Evolutionary conservation across 2,113 vertebrate species (phyloP), one percentile per base, ranked within the genome.

Genomic region (Periophthalmus modestus): DNA sequence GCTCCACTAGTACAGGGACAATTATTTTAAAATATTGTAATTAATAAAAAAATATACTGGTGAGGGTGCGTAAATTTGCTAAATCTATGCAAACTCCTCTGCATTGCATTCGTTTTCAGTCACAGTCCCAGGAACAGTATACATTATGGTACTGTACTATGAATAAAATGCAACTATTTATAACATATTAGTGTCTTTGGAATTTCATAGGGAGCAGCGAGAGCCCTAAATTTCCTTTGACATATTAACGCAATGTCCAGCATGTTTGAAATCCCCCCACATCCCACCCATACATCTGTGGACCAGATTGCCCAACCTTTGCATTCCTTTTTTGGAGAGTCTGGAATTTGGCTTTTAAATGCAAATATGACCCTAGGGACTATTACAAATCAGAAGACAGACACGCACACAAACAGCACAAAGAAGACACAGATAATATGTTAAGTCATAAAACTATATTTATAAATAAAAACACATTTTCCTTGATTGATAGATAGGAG

Each of bases 381-480:
- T n/a, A 15, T 33, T 39, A 19, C 65, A 54, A 72, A 36, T 52
- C 43, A 19, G 10, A 34, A 47, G 62, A 66, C 23, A 28, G 14
- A 59, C 21, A 59, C 3, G 2, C 50, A 52, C 16, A 5, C 50
- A 52, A 4, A 52, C 50, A 18, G 16, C 50, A 75, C 69, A 79
- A 75, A 76, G 75, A 57, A 75, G 5, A 84, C 81, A 85, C 46
- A 33, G 54, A 71, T 46, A 43, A 52, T 55, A 76, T 71, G 55
- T 88, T 89, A 85, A 90, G 93, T 94, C 92, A 95, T 96, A 96
- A 95, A 96, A 95, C 95, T 96, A 95, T 95, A 94, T 96, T 95
- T 95, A 96, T 96, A 96, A 96, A 96, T 96, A 95, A 96, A 96
- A 95, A 93, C 87, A 88, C 67, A 82, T 90, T 87, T 89, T 89